phyloP scores from a whole-genome alignment of 2,888 invertebrate genomes.

The Gastrophysa polygoni region DNA sequence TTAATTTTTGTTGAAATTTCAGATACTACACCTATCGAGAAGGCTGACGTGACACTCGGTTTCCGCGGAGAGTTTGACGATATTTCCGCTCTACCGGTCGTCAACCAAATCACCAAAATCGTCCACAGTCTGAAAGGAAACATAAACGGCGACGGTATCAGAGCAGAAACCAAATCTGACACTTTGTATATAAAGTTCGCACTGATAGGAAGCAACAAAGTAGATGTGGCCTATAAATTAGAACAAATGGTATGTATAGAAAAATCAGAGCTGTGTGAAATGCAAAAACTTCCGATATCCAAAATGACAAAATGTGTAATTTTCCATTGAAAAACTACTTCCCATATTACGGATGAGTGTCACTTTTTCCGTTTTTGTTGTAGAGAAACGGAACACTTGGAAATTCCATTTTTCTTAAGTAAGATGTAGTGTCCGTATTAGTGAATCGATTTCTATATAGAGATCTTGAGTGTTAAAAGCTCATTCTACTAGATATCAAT shows the following conservation, averaged over 20 bases:
- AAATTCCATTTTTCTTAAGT: too few relatives aligned
- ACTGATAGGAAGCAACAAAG: constrained; percentile 73
- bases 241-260: constrained; percentile 72
- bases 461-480: too few relatives aligned
- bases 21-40: constrained; percentile 73
- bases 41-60: constrained; percentile 76
- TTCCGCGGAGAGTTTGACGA: constrained; percentile 68
- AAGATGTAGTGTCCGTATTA: too few relatives aligned
- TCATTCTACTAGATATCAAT: too few relatives aligned
- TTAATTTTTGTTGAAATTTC: constrained; percentile 11
- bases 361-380: too few relatives aligned
- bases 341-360: too few relatives aligned
- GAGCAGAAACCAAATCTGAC: constrained; percentile 62
- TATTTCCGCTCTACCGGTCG: constrained; percentile 59
- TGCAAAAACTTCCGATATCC: too few relatives aligned
- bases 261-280: too few relatives aligned
- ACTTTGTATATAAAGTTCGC: constrained; percentile 66
- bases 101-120: constrained; percentile 58
- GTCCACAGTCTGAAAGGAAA: constrained; percentile 59
- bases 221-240: constrained; percentile 78
- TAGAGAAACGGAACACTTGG: too few relatives aligned
- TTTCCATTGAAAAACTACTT: neutral
- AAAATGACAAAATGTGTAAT: too few relatives aligned
- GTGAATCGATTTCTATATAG: too few relatives aligned
- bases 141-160: constrained; percentile 60